Percentiles rank a stretch among this genome's conserved stretches.
phyloP scores from a whole-genome alignment of 2,797 vertebrate genomes.

The Arctocebus calabarensis region DNA sequence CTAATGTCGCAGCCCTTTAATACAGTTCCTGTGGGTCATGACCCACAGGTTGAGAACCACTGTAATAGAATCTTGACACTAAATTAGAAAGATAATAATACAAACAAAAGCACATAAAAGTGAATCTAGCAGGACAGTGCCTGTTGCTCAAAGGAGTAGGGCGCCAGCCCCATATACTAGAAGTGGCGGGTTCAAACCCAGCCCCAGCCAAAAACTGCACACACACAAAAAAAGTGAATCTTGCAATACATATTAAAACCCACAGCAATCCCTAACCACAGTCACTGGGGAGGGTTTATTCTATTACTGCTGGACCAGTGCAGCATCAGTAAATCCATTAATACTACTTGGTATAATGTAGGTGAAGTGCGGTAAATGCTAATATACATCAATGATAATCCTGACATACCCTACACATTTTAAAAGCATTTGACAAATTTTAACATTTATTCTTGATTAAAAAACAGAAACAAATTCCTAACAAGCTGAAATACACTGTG shows the following conservation, averaged over 20 bases:
- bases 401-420: neutral
- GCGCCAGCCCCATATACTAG: too few species aligned
- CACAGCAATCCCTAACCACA: neutral
- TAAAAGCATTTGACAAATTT: neutral
- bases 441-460: neutral
- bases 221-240: neutral
- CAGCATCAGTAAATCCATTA: neutral
- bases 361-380: neutral
- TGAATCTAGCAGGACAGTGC: neutral
- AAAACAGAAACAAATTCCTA: neutral
- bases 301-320: neutral
- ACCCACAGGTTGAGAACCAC: too few species aligned
- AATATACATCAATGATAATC: neutral
- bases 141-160: too few species aligned
- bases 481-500: neutral
- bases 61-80: neutral
- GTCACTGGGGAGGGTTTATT: neutral
- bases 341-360: neutral
- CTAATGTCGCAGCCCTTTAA: too few species aligned
- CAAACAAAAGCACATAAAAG: neutral
- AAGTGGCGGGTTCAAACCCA: too few species aligned
- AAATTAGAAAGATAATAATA: neutral
- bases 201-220: too few species aligned
- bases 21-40: too few species aligned
- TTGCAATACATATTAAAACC: neutral